Evolutionary conservation across 2,888 invertebrate species (phyloP), one percentile per base, ranked within the genome.

Genomic region (Clistopyga incitator): DNA sequence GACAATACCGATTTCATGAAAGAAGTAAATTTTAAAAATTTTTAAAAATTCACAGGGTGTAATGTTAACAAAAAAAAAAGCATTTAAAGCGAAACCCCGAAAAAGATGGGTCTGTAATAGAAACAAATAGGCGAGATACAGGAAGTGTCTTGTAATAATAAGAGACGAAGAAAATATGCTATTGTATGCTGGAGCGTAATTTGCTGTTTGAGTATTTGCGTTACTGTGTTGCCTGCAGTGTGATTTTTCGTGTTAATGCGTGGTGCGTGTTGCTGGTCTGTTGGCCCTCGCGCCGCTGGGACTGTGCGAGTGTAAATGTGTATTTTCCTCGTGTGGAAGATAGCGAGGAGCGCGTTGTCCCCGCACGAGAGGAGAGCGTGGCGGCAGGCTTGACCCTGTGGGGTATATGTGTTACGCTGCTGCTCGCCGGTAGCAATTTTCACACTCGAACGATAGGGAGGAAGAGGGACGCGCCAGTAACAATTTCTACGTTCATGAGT

Each of bases 161-260:
- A 50, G 50, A 68, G 4, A n/a, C 20, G 15, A 34, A 52, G 29
- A 6, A n/a, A 6, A 47, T 29, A 61, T 25, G 45, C 25, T 23
- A 15, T 20, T 38, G 42, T 38, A 54, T 23, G 23, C 42, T 71
- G n/a, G 13, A n/a, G 18, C 25, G n/a, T n/a, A 42, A 42, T 20
- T 47, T 11, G 50, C 50, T 50, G 52, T 52, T 68, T 68, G 52
- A 3, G 29, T 29, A 52, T 71, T n/a, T 56, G 71, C 56, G 56
- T 71, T 56, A 56, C 56, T 54, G 42, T 52, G 20, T 15, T 64
- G 64, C 54, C 18, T 42, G 42, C 25, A 13, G 54, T 42, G 52
- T 42, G 67, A 67, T 67, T 67, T 67, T 67, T 34, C 76, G 67
- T 56, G 67, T 67, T 56, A 65, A 67, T 52, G 64, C 52, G 64